Evolutionary conservation across 2,888 invertebrate species (phyloP), one percentile per base, ranked within the genome.

Genomic region (Trichogramma dendrolimi): DNA sequence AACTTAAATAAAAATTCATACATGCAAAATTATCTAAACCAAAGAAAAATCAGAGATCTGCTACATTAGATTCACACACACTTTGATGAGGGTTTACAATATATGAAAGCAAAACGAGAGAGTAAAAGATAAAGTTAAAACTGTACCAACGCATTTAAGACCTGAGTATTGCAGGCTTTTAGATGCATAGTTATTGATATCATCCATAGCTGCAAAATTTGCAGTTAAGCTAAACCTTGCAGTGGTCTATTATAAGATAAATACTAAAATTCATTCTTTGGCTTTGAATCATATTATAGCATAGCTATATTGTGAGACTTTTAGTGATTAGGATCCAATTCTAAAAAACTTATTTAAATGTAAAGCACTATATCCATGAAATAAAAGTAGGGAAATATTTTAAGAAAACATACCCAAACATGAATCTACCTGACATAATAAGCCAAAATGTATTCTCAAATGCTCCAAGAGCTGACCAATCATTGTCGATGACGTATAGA

Each of bases 281-380:
- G 96, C 96, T 80, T 94, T 94, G 79, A 98, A 98, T 98, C 98
- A 98, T 48, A 93, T 83, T 0, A 97, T 97, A 0, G 96, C 96
- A 81, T 97, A 98, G 72, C 91, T 96, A 78, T 98, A 98, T 75
- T 97, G 97, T 8, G 95, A 96, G 10, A 98, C 97, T 64, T 94
- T 94, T 65, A 98, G 80, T 0, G 96, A 96, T 81, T 98, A 97
- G 40, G 96, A 95, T 41, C 97, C 98, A 78, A 97, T 91, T 58
- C 92, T 92, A 75, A n/a, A n/a, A n/a, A n/a, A n/a, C n/a, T n/a
- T n/a, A n/a, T n/a, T n/a, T n/a, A 48, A 58, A 39, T 11, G 8
- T 55, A 47, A 41, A 10, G 48, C 6, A 40, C n/a, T n/a, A n/a
- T n/a, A n/a, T n/a, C n/a, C 4, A 10, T 6, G n/a, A 39, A n/a